Base-by-base conservation (phyloP, 2,113 vertebrate species). In the Pseudorhombus dupliciocellatus region DNA sequence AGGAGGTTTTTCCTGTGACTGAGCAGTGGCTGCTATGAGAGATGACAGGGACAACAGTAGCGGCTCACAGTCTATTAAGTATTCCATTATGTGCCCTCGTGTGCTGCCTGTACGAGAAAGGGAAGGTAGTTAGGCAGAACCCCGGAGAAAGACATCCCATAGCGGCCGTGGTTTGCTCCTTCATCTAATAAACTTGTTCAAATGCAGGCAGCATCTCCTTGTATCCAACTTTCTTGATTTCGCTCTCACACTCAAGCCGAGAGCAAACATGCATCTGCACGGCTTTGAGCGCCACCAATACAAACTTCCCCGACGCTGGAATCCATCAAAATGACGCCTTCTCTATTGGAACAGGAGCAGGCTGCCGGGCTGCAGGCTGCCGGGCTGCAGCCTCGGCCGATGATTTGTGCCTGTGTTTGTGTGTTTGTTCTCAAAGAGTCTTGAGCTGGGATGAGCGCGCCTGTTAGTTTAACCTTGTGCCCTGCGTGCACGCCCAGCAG, bases 131-230 rank as follows among this genome's bases (percentile, higher is more conserved):
- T 59, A n/a, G 57, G 66, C 69, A 73, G 73, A 71, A 76, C 63
- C 44, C 46, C 10, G 51, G 62, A 79, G 52, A 76, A 77, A 70
- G 40, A 69, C 64, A 69, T 86, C 77, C 63, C 64, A 70, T 15
- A 22, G 55, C 80, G 70, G 59, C 65, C 31, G 3, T 15, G 31
- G 69, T 67, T 55, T 61, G 75, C 81, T 87, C 57, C 18, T 73
- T 79, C 83, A 81, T 78, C 73, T 86, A 82, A 89, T 87, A 58
- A 77, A 87, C 78, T 61, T 89, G 73, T 88, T 88, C 79, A 77
- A 60, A 84, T 86, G 77, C 79, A 79, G 65, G 52, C 58, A 53
- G 46, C 44, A 62, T 30, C 64, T 70, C 54, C 6, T 30, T 58
- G 24, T 48, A 25, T 52, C 37, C 50, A 1, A 30, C n/a, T 30